These are phyloP conservation scores for Tachyglossus aculeatus DNA, from an alignment of 2,797 vertebrate genomes.

Conservation along the genomic window DNA sequence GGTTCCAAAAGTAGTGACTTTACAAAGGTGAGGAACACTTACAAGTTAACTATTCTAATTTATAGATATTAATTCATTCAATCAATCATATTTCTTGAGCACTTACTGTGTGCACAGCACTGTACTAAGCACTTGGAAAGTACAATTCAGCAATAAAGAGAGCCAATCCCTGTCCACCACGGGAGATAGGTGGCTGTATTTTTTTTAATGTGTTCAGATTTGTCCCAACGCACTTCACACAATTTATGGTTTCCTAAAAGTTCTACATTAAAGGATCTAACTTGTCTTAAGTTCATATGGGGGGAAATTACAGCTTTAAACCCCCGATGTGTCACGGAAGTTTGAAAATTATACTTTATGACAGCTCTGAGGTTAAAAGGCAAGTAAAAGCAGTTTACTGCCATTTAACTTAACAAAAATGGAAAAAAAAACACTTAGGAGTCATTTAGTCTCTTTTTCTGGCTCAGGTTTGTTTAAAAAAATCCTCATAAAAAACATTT, in stretches of 20 bases:
- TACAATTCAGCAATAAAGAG: too few relatives aligned
- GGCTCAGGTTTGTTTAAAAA: too few relatives aligned
- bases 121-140: too few relatives aligned
- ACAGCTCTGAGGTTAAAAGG: conserved; percentile 29
- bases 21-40: conserved; percentile 19
- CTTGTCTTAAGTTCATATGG: conserved; percentile 34
- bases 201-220: conserved; percentile 32
- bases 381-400: conserved; percentile 12
- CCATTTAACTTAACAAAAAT: not conserved
- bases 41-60: conserved; percentile 22
- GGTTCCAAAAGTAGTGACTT: not conserved
- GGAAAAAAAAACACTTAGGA: not conserved
- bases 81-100: too few relatives aligned
- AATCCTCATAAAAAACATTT: too few relatives aligned
- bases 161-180: too few relatives aligned
- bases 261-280: conserved; percentile 37
- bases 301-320: conserved; percentile 44
- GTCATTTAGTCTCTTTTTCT: too few relatives aligned
- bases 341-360: conserved; percentile 33
- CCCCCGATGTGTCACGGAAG: conserved; percentile 30
- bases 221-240: conserved; percentile 38
- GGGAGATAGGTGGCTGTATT: conserved; percentile 22
- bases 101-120: too few relatives aligned
- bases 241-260: conserved; percentile 31
- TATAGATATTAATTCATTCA: too few relatives aligned